Evolutionary conservation across 1,140 invertebrate species (phyloP).

Genomic region (Varroa destructor): DNA sequence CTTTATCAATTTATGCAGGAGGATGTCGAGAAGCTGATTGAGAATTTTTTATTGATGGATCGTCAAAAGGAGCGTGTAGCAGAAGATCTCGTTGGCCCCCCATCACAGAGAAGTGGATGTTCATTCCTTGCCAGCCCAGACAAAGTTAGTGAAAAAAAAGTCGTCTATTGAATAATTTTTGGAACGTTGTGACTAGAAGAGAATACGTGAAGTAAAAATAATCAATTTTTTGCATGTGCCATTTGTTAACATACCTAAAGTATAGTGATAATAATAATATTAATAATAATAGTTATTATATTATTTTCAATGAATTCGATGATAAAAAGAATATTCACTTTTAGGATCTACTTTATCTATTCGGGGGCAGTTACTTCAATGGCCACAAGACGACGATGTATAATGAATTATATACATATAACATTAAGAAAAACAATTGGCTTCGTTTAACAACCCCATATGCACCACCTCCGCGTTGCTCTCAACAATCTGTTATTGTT

Average conservation of each 20-base stretch:
- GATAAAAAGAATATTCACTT: too few relatives aligned
- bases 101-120: conserved; percentile 60
- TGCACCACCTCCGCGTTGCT: conserved; percentile 66
- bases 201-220: too few relatives aligned
- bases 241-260: too few relatives aligned
- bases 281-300: too few relatives aligned
- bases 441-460: conserved; percentile 59
- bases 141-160: conserved; percentile 40
- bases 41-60: conserved; percentile 65
- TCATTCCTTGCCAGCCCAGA: conserved; percentile 64
- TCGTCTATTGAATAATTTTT: too few relatives aligned
- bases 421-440: conserved; percentile 67
- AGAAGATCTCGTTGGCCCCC: conserved; percentile 45
- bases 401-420: conserved; percentile 70
- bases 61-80: conserved; percentile 52
- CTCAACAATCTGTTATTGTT: conserved; percentile 51
- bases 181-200: too few relatives aligned
- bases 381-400: conserved; percentile 71
- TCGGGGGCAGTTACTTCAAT: conserved; percentile 83
- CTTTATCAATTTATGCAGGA: conserved; percentile 50
- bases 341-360: conserved; percentile 66
- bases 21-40: conserved; percentile 67
- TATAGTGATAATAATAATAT: too few relatives aligned
- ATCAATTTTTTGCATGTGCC: too few relatives aligned
- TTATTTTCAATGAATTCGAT: too few relatives aligned